phyloP scores from a whole-genome alignment of 2,888 invertebrate genomes.

The Andrena marginata region DNA sequence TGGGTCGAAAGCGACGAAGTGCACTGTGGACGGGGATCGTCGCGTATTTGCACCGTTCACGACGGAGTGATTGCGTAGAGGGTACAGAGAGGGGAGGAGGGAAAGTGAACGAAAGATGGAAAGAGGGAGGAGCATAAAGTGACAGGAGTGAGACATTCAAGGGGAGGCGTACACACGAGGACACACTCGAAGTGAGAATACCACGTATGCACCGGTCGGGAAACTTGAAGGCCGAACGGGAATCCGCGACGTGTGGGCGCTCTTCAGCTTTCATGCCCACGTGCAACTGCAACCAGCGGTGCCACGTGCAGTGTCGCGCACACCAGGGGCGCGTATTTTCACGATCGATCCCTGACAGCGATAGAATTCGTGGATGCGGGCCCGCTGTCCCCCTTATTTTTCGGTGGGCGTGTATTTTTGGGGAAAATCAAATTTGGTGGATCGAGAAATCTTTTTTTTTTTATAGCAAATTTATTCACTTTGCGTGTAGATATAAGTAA shows the following conservation, averaged over 20 bases:
- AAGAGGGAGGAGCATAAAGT: constrained; percentile 16
- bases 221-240: constrained; percentile 68
- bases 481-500: too few species aligned
- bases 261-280: constrained; percentile 66
- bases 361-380: background rate
- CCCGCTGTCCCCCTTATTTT: too few species aligned
- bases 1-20: constrained; percentile 45
- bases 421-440: too few species aligned
- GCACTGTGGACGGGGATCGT: constrained; percentile 1
- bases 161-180: background rate
- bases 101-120: background rate
- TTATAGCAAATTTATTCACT: too few species aligned
- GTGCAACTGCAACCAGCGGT: constrained; percentile 50
- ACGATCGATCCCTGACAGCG: background rate
- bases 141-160: constrained; percentile 26
- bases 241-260: constrained; percentile 71
- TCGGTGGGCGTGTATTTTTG: too few species aligned
- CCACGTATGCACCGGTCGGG: constrained; percentile 36
- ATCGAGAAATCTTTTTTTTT: too few species aligned
- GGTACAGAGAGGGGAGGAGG: background rate
- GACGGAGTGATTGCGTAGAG: constrained; percentile 34
- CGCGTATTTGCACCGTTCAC: constrained; percentile 31
- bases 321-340: constrained; percentile 12
- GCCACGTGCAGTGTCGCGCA: constrained; percentile 55
- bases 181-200: constrained; percentile 24